These are phyloP conservation scores for Hipparchia semele DNA, from an alignment of 2,888 invertebrate genomes.

Conservation along the genomic window DNA sequence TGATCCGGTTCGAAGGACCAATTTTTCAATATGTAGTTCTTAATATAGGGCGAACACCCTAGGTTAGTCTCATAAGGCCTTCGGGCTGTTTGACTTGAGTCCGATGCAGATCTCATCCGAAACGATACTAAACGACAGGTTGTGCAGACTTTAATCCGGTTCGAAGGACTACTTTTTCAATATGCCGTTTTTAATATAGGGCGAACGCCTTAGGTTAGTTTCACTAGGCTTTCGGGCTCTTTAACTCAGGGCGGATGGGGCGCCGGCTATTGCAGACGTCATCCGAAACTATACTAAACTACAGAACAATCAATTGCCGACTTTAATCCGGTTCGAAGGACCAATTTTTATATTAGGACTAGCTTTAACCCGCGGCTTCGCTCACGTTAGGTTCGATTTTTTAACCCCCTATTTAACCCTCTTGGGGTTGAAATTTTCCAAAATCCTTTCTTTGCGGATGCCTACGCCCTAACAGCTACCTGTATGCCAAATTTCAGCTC, in stretches of 20 bases:
- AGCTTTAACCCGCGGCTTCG: too few relatives aligned
- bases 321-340: conserved; percentile 3
- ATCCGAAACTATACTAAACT: conserved; percentile 68
- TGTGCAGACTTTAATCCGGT: conserved; percentile 60
- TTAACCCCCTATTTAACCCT: too few relatives aligned
- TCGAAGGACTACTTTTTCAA: conserved; percentile 71
- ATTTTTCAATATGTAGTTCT: not conserved
- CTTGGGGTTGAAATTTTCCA: too few relatives aligned
- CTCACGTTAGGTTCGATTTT: too few relatives aligned
- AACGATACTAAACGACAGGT: conserved; percentile 68
- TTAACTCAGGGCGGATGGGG: conserved; percentile 86
- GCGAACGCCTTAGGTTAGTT: conserved; percentile 40
- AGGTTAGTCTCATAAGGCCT: conserved; percentile 81
- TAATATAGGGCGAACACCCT: too few relatives aligned
- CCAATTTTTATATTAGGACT: not conserved
- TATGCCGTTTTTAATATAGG: too few relatives aligned
- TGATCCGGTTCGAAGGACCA: conserved; percentile 82
- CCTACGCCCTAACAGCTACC: too few relatives aligned
- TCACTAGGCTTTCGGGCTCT: conserved; percentile 87
- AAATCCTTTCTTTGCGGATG: too few relatives aligned
- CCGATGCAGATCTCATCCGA: conserved; percentile 86
- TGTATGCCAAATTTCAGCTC: too few relatives aligned
- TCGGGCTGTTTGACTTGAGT: conserved; percentile 86
- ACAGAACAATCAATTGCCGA: conserved; percentile 43
- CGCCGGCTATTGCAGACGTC: conserved; percentile 86